Conservation (phyloP, 2,888 invertebrate genomes). For the Stenichneumon culpator region DNA sequence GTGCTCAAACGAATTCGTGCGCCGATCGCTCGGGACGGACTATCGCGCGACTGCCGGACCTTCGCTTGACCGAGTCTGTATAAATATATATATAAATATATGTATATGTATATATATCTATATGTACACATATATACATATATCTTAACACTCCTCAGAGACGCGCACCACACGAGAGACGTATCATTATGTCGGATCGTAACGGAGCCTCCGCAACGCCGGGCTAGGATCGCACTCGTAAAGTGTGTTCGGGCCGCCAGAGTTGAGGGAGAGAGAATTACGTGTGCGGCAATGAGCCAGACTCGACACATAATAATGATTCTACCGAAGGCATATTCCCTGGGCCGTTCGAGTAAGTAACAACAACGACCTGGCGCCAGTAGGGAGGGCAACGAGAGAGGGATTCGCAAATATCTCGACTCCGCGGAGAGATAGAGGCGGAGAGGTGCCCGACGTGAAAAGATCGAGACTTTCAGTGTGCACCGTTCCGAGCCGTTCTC, state of each 20-base stretch:
- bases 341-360: conserved; percentile 52
- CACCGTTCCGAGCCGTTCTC: conserved; percentile 33
- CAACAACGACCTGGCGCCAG: conserved; percentile 64
- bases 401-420: conserved; percentile 59
- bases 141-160: background rate
- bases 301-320: conserved; percentile 40
- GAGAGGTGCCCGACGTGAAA: conserved; percentile 28
- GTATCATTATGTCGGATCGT: conserved; percentile 66
- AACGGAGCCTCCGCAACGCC: conserved; percentile 45
- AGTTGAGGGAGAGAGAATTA: conserved; percentile 48
- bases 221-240: conserved; percentile 11
- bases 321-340: conserved; percentile 28
- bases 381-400: conserved; percentile 25
- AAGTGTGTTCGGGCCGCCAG: conserved; percentile 31
- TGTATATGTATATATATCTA: background rate
- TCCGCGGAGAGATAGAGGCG: conserved; percentile 23
- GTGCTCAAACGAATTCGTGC: conserved; percentile 20
- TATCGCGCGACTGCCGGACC: background rate
- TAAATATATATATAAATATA: background rate
- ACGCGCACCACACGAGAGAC: conserved; percentile 48
- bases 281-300: conserved; percentile 58
- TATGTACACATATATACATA: background rate
- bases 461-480: conserved; percentile 30
- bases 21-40: background rate
- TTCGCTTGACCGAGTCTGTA: background rate